Evolutionary conservation across 2,888 invertebrate species (phyloP).

Genomic region (Hypolimnas misippus): DNA sequence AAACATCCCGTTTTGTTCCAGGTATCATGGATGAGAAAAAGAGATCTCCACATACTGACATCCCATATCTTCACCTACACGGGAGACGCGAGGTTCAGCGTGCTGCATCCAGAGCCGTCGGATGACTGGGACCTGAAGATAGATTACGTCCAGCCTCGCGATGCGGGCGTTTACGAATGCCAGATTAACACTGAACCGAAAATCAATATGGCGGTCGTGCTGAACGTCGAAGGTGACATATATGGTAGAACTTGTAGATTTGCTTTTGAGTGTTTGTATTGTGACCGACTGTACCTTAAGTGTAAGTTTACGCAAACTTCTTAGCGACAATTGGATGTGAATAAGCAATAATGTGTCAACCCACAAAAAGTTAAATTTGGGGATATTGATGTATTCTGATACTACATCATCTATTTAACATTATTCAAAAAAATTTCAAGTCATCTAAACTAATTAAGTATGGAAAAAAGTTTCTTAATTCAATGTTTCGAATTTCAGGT

Average conservation of each 20-base stretch:
- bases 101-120: constrained; percentile 91
- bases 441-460: too few relatives aligned
- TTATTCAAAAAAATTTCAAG: too few relatives aligned
- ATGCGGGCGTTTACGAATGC: constrained; percentile 94
- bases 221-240: constrained; percentile 92
- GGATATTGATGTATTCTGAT: too few relatives aligned
- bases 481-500: too few relatives aligned
- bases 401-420: too few relatives aligned
- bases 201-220: constrained; percentile 91
- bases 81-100: constrained; percentile 93
- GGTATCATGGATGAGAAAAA: constrained; percentile 93
- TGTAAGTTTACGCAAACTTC: too few relatives aligned
- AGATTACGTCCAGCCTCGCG: constrained; percentile 92
- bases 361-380: too few relatives aligned
- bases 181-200: constrained; percentile 96
- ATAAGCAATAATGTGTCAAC: constrained; percentile 1
- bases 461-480: too few relatives aligned
- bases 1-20: constrained; percentile 56
- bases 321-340: too few relatives aligned
- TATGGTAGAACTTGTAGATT: background rate
- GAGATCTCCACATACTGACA: constrained; percentile 93
- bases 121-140: constrained; percentile 95
- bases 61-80: constrained; percentile 92
- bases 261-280: background rate
- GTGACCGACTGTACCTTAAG: too few relatives aligned